Evolutionary conservation across 2,888 invertebrate genomes (phyloP), one percentile per base, ranked within the genome.

Genomic region (Drosophila formosana): DNA sequence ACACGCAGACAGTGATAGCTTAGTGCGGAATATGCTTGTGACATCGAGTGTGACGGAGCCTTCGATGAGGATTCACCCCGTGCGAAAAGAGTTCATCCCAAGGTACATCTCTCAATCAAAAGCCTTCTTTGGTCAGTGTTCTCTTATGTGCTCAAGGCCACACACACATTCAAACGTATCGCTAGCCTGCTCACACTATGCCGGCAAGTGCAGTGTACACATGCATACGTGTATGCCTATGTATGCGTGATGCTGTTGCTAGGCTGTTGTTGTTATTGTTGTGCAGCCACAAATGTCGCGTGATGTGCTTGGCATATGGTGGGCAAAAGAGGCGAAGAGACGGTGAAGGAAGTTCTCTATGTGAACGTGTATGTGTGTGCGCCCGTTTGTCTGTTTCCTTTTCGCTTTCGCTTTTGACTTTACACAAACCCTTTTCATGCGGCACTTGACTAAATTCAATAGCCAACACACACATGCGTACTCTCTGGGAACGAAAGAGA

Each of bases 341-440:
- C 18, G 34, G 60, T 43, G 46, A 53, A n/a, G 5, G 18, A 13
- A 51, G 9, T 34, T 13, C 8, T 34, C 25, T 51, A 30, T 43
- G 53, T 55, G 53, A 51, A 51, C 43, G 53, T 55, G 53, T 51
- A 45, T 84, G 84, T 81, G 76, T 82, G 69, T 66, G 82, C 66
- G 52, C 70, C 64, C 57, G 68, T 72, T 64, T 64, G 66, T 80
- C 66, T 76, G 68, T 78, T 77, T 82, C 74, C 69, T 67, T 85
- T 82, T 72, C 66, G 86, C 74, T 88, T 83, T 83, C 82, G 88
- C 82, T 83, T 88, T 85, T 85, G 82, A 81, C 82, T 82, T 87
- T 73, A 76, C 60, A 81, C 82, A 85, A 83, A 88, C 86, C 80
- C 86, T 82, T 84, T 76, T 72, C 66, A 65, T 63, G 62, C 72